Conservation (phyloP, 2,888 invertebrate species). For the Andrena praecox region DNA sequence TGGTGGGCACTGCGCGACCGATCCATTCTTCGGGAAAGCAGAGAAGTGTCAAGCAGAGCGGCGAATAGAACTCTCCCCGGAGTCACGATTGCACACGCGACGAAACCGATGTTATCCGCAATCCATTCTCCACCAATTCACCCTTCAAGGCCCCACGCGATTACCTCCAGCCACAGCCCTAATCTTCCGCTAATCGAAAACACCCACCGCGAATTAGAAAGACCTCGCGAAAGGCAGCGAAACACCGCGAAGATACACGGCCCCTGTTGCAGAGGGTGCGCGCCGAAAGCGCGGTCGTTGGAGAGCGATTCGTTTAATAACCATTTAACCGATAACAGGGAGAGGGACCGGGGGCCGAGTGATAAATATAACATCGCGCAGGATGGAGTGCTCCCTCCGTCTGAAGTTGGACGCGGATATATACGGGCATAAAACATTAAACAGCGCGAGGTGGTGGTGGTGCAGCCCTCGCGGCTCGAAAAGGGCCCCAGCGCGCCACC, state of each 20-base stretch:
- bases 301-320: constrained; percentile 58
- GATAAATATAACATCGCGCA: constrained; percentile 53
- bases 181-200: background rate
- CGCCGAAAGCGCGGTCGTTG: constrained; percentile 34
- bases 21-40: constrained; percentile 15
- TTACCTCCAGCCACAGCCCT: background rate
- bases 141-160: background rate
- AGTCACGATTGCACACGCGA: constrained; percentile 10
- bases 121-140: background rate
- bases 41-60: constrained; percentile 17
- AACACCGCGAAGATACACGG: background rate
- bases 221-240: background rate
- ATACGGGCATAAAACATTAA: constrained; percentile 54
- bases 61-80: constrained; percentile 24
- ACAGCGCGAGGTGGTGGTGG: constrained; percentile 29
- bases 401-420: constrained; percentile 56
- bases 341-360: constrained; percentile 41
- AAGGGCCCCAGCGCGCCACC: background rate
- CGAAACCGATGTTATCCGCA: constrained; percentile 10
- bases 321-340: constrained; percentile 60
- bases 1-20: background rate
- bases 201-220: background rate
- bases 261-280: background rate
- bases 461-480: constrained; percentile 18
- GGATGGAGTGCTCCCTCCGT: constrained; percentile 52